Conservation (phyloP, 2,888 invertebrate genomes). For the Falcaria lacertinaria region DNA sequence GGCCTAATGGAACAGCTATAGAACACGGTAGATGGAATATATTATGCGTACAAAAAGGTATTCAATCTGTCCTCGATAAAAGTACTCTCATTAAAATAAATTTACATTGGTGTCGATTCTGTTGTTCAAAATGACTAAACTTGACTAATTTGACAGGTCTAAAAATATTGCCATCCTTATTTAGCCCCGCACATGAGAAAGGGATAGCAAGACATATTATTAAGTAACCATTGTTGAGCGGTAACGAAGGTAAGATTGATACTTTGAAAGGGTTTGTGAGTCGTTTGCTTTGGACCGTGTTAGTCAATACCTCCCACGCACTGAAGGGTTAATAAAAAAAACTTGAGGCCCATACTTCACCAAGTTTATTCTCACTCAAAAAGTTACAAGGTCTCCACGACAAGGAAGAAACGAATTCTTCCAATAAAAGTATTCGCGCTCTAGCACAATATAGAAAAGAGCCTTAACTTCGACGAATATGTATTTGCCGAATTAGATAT, state of each 20-base stretch:
- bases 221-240: too few species aligned
- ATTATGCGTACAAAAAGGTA: not conserved
- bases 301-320: not conserved
- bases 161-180: too few species aligned
- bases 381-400: not conserved
- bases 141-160: too few species aligned
- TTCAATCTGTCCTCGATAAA: not conserved
- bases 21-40: not conserved
- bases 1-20: constrained; percentile 19
- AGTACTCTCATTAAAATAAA: not conserved
- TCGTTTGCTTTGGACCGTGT: not conserved
- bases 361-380: not conserved
- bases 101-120: too few species aligned
- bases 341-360: not conserved
- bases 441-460: too few species aligned
- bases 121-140: too few species aligned
- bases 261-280: not conserved
- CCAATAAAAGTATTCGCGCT: not conserved
- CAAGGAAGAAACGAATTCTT: not conserved
- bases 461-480: too few species aligned
- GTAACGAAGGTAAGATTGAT: not conserved
- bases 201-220: too few species aligned
- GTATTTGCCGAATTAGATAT: too few species aligned
- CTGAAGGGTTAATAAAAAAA: not conserved
- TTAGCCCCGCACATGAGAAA: too few species aligned